A percentile compares a stretch with the other conserved stretches of the same genome.
These are phyloP conservation scores for Nannobrachium achirus DNA, from an alignment of 2,113 vertebrate species.

Conservation along the genomic window DNA sequence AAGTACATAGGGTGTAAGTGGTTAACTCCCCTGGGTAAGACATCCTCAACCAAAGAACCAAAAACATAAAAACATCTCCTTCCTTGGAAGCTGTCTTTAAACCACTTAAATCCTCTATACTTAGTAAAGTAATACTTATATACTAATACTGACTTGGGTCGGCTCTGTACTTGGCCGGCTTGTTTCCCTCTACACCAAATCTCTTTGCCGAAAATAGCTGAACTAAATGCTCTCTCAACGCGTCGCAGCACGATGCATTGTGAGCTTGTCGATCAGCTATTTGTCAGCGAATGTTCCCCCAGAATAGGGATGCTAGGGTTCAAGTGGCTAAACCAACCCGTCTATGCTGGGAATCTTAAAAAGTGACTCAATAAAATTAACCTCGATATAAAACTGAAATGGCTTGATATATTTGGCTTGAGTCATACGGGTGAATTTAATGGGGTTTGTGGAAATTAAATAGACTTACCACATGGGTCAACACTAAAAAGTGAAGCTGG, in stretches of 20 bases:
- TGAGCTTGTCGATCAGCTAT: too few relatives aligned
- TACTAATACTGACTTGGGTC: too few relatives aligned
- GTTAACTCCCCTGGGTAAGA: constrained; percentile 51
- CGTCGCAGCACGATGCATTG: too few relatives aligned
- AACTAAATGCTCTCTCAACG: too few relatives aligned
- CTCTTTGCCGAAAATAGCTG: too few relatives aligned
- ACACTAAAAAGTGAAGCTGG: constrained; percentile 77
- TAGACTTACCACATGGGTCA: constrained; percentile 76
- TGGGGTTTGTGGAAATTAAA: constrained; percentile 73
- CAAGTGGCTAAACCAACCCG: constrained; percentile 46
- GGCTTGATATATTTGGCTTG: constrained; percentile 75
- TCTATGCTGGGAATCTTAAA: constrained; percentile 65
- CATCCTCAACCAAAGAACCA: constrained; percentile 31
- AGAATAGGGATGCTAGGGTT: too few relatives aligned
- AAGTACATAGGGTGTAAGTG: too few relatives aligned
- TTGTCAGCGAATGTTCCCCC: too few relatives aligned
- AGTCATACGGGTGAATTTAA: constrained; percentile 73
- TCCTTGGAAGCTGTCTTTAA: constrained; percentile 48
- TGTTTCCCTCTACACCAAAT: too few relatives aligned
- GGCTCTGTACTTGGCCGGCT: too few relatives aligned
- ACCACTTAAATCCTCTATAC: too few relatives aligned
- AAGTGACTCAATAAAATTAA: constrained; percentile 67
- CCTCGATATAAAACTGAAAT: constrained; percentile 73
- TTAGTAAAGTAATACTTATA: too few relatives aligned
- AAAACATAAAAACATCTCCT: constrained; percentile 53